phyloP scores from a whole-genome alignment of 2,113 vertebrate species.

The Circaetus gallicus region DNA sequence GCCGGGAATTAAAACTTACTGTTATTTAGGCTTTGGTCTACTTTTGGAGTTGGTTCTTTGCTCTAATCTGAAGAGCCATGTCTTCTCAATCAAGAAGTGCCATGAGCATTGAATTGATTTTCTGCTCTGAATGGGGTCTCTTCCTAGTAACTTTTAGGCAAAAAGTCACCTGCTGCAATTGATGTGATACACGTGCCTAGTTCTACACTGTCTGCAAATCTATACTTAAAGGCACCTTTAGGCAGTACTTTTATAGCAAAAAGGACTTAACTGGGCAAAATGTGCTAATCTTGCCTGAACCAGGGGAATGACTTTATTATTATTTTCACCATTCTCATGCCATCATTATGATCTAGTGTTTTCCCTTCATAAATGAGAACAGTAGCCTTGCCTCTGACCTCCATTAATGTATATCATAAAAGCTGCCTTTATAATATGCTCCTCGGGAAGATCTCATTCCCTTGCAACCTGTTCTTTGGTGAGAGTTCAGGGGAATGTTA shows the following conservation, averaged over 20 bases:
- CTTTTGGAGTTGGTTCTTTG: background rate
- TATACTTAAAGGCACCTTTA: background rate
- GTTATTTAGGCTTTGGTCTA: background rate
- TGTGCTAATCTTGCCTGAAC: slow-evolving; percentile 4
- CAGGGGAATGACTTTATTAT: background rate
- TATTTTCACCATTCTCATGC: background rate
- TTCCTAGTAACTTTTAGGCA: background rate
- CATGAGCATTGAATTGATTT: background rate
- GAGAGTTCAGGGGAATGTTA: background rate
- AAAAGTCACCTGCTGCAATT: background rate
- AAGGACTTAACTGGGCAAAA: slow-evolving; percentile 14
- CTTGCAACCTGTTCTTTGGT: background rate
- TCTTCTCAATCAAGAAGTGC: background rate
- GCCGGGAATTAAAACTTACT: background rate
- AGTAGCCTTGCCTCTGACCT: slow-evolving; percentile 33
- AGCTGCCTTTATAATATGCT: background rate
- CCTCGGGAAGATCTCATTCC: slow-evolving; percentile 2
- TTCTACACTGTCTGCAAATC: background rate
- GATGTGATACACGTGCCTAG: background rate
- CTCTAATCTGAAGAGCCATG: background rate
- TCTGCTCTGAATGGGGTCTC: background rate
- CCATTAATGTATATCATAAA: background rate
- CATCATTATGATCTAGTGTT: background rate
- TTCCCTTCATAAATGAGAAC: slow-evolving; percentile 6
- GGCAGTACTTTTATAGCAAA: background rate